A percentile compares a stretch with the other conserved stretches of the same genome.
These are phyloP conservation scores for Polydrusus cervinus DNA, from an alignment of 2,888 invertebrate genomes.

Conservation along the genomic window DNA sequence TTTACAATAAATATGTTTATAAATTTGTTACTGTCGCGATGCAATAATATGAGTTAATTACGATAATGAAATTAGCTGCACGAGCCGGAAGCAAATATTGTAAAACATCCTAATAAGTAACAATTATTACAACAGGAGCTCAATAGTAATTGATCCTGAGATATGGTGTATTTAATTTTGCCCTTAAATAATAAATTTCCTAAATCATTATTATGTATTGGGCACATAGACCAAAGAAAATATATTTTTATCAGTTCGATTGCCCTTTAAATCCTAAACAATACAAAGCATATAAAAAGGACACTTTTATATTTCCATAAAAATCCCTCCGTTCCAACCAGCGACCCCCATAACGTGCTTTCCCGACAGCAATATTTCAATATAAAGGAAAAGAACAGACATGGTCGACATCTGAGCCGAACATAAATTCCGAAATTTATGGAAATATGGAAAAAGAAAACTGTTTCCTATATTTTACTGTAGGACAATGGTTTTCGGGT, in stretches of 20 bases:
- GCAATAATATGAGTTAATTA: no score
- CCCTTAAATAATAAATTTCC: no score
- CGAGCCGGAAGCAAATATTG: no score
- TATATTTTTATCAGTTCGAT: slow-evolving; percentile 9
- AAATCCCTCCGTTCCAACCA: slow-evolving; percentile 2
- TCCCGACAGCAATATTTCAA: slow-evolving; percentile 26
- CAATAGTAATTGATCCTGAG: no score
- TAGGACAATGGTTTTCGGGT: slow-evolving; percentile 31
- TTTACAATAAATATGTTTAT: no score
- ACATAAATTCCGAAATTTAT: slow-evolving; percentile 24
- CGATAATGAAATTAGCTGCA: no score
- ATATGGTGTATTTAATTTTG: no score
- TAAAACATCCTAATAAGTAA: no score
- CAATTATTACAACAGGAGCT: no score
- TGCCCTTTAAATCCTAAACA: slow-evolving; percentile 13
- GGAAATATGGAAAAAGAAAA: slow-evolving; percentile 27
- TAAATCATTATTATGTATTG: background rate
- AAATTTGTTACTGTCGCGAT: no score
- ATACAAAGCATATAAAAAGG: slow-evolving; percentile 7
- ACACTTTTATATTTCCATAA: slow-evolving; percentile 22
- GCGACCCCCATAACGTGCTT: slow-evolving; percentile 14
- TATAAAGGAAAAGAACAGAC: slow-evolving; percentile 20
- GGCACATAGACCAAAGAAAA: background rate
- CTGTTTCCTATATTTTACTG: slow-evolving; percentile 29
- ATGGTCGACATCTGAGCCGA: slow-evolving; percentile 23